Evolutionary conservation across 1,140 invertebrate genomes (phyloP).

Genomic region (Lepidostoma basale): DNA sequence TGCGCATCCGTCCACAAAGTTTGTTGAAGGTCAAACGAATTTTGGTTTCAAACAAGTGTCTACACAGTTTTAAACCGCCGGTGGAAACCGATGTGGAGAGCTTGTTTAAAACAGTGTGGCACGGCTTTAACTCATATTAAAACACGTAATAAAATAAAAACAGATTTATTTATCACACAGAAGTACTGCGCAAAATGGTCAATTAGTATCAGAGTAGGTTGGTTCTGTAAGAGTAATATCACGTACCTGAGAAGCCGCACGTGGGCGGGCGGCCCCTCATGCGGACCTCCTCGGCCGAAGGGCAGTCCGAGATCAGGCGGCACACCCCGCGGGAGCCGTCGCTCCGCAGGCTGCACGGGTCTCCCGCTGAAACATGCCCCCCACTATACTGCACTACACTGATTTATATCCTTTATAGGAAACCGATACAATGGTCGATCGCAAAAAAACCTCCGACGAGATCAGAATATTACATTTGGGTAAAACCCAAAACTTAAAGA

Average conservation of each 20-base stretch:
- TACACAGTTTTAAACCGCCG: not conserved
- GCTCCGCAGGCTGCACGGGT: not conserved
- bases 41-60: too few species aligned
- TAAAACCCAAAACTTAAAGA: too few species aligned
- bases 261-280: not conserved
- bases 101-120: not conserved
- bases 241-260: not conserved
- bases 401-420: too few species aligned
- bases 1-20: too few species aligned
- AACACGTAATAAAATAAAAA: not conserved
- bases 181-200: too few species aligned
- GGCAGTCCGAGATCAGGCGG: not conserved
- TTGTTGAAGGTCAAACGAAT: too few species aligned
- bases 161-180: not conserved
- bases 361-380: not conserved
- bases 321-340: conserved; percentile 1
- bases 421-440: too few species aligned
- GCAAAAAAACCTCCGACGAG: too few species aligned
- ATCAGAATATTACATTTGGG: too few species aligned
- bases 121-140: not conserved
- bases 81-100: not conserved
- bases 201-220: too few species aligned
- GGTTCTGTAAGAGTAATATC: too few species aligned
- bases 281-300: not conserved
- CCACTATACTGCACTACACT: too few species aligned